Evolutionary conservation across 2,113 vertebrate species (phyloP).

Genomic region (Epinephelus lanceolatus): DNA sequence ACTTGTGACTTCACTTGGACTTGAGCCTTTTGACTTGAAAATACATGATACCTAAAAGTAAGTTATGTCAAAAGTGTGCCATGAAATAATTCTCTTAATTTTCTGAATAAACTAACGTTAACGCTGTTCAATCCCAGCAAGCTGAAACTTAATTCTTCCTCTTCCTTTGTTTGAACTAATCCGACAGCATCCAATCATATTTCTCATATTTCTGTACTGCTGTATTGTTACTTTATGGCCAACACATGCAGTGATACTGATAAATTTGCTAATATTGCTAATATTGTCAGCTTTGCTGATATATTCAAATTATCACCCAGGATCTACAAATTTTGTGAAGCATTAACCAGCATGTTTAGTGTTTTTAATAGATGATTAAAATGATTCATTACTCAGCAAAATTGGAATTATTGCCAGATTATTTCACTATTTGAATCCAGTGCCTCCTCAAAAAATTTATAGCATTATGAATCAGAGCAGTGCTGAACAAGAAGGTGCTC

Average conservation of each 20-base stretch:
- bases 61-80: too few species aligned
- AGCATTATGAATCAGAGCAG: slow-evolving; percentile 3
- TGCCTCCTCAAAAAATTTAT: neutral
- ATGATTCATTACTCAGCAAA: neutral
- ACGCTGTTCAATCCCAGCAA: too few species aligned
- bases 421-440: neutral
- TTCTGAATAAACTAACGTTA: too few species aligned
- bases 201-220: neutral
- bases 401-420: neutral
- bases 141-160: too few species aligned
- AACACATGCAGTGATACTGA: neutral
- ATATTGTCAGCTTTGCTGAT: neutral
- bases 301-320: neutral
- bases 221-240: neutral
- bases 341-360: neutral
- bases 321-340: neutral
- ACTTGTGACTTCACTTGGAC: too few species aligned
- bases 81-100: too few species aligned
- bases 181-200: neutral
- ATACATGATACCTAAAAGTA: too few species aligned
- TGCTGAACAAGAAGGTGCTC: neutral
- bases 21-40: too few species aligned
- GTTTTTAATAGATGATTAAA: neutral
- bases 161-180: too few species aligned
- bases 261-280: neutral